Evolutionary conservation across 1,140 invertebrate species (phyloP).

Genomic region (Delia radicum): DNA sequence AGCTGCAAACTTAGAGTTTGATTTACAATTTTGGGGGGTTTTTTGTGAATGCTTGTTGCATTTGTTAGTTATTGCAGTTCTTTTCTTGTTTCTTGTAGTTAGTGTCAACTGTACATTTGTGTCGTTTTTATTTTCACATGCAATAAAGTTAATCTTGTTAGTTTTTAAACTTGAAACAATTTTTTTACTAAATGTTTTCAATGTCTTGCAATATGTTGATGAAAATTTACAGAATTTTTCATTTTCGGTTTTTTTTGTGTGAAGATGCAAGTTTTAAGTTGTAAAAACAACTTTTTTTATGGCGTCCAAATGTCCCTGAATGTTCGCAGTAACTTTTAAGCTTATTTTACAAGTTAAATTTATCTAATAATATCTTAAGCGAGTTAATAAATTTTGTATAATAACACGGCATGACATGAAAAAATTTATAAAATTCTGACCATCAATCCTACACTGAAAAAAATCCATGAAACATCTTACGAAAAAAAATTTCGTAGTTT

Average conservation of each 20-base stretch:
- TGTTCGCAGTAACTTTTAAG: too few relatives aligned
- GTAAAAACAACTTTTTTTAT: background rate
- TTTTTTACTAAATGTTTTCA: background rate
- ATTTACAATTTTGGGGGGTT: too few relatives aligned
- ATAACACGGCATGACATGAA: too few relatives aligned
- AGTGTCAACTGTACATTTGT: background rate
- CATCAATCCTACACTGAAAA: too few relatives aligned
- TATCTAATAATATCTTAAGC: too few relatives aligned
- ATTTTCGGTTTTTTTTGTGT: too few relatives aligned
- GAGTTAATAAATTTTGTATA: too few relatives aligned
- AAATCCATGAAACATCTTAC: too few relatives aligned
- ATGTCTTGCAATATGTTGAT: background rate
- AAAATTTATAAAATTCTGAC: too few relatives aligned
- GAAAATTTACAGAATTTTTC: background rate
- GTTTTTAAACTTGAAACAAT: background rate
- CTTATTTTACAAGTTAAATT: too few relatives aligned
- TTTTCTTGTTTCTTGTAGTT: background rate
- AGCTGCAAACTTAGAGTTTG: too few relatives aligned
- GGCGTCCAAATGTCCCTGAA: background rate
- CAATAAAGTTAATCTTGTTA: background rate
- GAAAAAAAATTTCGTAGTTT: too few relatives aligned
- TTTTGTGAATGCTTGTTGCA: background rate
- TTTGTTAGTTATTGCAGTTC: background rate
- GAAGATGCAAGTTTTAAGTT: background rate
- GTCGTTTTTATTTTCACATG: background rate